Conservation (phyloP, 64 coral and sea anemone genomes). For the Acropora tenuis region DNA sequence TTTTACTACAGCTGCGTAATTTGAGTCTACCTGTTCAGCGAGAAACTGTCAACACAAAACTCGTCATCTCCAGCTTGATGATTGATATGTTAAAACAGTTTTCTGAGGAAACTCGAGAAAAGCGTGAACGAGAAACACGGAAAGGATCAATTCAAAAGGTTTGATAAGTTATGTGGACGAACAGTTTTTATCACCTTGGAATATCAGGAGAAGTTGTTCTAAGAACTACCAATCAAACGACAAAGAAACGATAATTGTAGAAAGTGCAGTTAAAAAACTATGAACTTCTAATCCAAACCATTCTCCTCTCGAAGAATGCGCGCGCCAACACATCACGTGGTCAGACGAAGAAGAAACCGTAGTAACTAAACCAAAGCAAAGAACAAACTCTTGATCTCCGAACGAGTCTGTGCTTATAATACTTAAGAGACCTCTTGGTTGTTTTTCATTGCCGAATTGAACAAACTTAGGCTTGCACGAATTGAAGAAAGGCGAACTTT, state of each 20-base stretch:
- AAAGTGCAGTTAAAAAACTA: too few relatives aligned
- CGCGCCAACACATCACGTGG: not conserved
- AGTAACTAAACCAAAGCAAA: not conserved
- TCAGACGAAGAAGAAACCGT: not conserved
- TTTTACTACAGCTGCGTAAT: conserved; percentile 34
- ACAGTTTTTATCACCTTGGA: too few relatives aligned
- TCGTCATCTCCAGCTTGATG: conserved; percentile 55
- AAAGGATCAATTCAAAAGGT: conserved; percentile 84
- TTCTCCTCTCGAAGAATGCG: not conserved
- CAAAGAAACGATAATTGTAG: too few relatives aligned
- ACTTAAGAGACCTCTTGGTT: not conserved
- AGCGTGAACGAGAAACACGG: conserved; percentile 55
- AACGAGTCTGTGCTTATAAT: not conserved
- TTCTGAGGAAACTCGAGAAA: conserved; percentile 52
- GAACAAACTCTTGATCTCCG: not conserved
- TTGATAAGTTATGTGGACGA: not conserved
- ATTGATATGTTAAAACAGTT: conserved; percentile 56
- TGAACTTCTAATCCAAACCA: not conserved
- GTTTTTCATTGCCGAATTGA: not conserved
- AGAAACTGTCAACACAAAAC: conserved; percentile 49
- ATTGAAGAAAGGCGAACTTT: too few relatives aligned
- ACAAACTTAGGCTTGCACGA: too few relatives aligned
- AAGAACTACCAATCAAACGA: too few relatives aligned
- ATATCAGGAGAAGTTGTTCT: too few relatives aligned
- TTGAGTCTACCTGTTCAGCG: conserved; percentile 71